Percentiles rank a stretch among this genome's conserved stretches.
Evolutionary conservation across 2,888 invertebrate species (phyloP).

Genomic region (Eilema depressum): DNA sequence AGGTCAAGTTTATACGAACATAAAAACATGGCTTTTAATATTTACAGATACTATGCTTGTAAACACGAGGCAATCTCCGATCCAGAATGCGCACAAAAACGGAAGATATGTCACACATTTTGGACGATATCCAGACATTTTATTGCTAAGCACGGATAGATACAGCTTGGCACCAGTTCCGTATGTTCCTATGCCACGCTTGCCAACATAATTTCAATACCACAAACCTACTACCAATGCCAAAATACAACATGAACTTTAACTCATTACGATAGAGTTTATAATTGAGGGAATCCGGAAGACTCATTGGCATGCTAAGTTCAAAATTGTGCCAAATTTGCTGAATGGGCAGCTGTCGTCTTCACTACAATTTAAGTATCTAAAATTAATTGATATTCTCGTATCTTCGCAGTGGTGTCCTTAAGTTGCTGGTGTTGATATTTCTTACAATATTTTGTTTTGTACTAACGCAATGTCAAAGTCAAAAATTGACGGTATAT

Average conservation of each 20-base stretch:
- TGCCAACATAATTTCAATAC: slow-evolving; percentile 55
- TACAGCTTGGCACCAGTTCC: slow-evolving; percentile 64
- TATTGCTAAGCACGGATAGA: slow-evolving; percentile 65
- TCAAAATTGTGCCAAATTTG: slow-evolving; percentile 59
- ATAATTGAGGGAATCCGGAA: slow-evolving; percentile 36
- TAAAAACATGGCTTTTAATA: not conserved
- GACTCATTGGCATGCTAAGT: slow-evolving; percentile 36
- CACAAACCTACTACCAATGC: slow-evolving; percentile 32
- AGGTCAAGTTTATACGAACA: not conserved
- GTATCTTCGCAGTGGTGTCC: slow-evolving; percentile 27
- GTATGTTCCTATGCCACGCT: slow-evolving; percentile 53
- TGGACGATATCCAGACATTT: slow-evolving; percentile 67
- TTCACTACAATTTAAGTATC: slow-evolving; percentile 36
- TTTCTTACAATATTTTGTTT: not conserved
- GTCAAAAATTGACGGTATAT: not conserved
- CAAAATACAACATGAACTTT: slow-evolving; percentile 39
- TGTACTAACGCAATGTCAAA: not conserved
- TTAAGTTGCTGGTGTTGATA: slow-evolving; percentile 2
- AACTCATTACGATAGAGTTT: slow-evolving; percentile 46
- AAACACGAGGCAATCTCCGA: slow-evolving; percentile 1
- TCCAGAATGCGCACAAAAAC: slow-evolving; percentile 49
- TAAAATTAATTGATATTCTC: slow-evolving; percentile 31
- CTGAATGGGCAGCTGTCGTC: slow-evolving; percentile 56
- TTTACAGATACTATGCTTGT: not conserved
- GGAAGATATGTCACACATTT: slow-evolving; percentile 52